A percentile compares a stretch with the other conserved stretches of the same genome.
phyloP scores from a whole-genome alignment of 2,888 invertebrate species.

The Hetaerina titia region DNA sequence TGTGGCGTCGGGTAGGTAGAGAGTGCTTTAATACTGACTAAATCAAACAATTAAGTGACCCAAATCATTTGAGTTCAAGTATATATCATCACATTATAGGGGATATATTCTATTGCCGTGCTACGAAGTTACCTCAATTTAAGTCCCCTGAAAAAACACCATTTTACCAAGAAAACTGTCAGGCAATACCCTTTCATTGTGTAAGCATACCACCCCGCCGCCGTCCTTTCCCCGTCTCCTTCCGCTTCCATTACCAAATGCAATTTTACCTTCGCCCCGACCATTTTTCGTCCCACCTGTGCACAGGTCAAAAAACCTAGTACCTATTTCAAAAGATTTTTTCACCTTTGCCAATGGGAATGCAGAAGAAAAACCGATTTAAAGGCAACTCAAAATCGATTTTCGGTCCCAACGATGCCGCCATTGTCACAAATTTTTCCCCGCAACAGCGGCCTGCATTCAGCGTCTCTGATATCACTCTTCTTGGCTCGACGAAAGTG shows the following conservation, averaged over 20 bases:
- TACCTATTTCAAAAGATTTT: background rate
- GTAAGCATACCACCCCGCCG: too few relatives aligned
- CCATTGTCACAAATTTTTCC: background rate
- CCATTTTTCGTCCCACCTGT: background rate
- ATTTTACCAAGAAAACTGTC: too few relatives aligned
- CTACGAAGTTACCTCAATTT: too few relatives aligned
- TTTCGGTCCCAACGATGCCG: background rate
- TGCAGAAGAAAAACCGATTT: background rate
- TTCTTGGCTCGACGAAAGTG: too few relatives aligned
- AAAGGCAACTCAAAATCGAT: background rate
- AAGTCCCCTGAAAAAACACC: too few relatives aligned
- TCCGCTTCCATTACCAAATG: conserved; percentile 1
- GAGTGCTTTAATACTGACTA: too few relatives aligned
- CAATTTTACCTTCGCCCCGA: background rate
- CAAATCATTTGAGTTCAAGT: too few relatives aligned
- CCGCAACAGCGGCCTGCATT: background rate
- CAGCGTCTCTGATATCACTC: too few relatives aligned
- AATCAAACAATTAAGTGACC: too few relatives aligned
- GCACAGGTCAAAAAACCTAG: background rate
- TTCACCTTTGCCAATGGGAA: background rate
- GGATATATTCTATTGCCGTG: too few relatives aligned
- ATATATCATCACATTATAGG: too few relatives aligned
- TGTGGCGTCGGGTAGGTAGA: too few relatives aligned
- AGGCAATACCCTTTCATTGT: background rate
- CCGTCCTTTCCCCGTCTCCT: background rate